Percentiles rank a stretch among this genome's conserved stretches.
phyloP scores from a whole-genome alignment of 2,797 vertebrate species.

The Phrynocephalus vlangalii region DNA sequence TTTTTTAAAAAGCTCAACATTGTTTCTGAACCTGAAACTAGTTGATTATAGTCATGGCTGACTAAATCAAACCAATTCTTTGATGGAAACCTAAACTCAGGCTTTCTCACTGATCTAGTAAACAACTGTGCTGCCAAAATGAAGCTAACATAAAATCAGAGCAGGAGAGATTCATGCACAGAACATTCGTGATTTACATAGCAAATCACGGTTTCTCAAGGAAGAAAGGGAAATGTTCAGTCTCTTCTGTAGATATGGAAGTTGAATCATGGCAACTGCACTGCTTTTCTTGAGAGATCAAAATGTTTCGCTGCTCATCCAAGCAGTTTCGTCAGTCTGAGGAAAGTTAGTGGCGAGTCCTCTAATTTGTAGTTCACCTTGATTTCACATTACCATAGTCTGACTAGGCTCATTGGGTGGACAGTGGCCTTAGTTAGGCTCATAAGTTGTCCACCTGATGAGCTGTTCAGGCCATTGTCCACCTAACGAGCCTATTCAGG shows the following conservation, averaged over 20 bases:
- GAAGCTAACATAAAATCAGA: background rate
- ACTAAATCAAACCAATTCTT: background rate
- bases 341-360: no score
- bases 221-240: accelerated
- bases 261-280: no score
- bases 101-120: background rate
- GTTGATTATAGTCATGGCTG: background rate
- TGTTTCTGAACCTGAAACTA: background rate
- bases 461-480: no score
- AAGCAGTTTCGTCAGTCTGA: no score
- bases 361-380: no score
- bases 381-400: no score
- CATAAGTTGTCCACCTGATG: no score
- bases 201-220: background rate
- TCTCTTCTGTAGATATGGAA: background rate
- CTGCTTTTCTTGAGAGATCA: no score
- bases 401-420: no score
- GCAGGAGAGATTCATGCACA: background rate
- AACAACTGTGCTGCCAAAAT: background rate
- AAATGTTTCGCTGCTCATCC: no score
- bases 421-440: no score
- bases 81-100: background rate
- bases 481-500: no score
- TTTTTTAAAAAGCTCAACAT: background rate
- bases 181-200: background rate